Conservation (phyloP, 2,888 invertebrate species). For the Resseliella maxima region DNA sequence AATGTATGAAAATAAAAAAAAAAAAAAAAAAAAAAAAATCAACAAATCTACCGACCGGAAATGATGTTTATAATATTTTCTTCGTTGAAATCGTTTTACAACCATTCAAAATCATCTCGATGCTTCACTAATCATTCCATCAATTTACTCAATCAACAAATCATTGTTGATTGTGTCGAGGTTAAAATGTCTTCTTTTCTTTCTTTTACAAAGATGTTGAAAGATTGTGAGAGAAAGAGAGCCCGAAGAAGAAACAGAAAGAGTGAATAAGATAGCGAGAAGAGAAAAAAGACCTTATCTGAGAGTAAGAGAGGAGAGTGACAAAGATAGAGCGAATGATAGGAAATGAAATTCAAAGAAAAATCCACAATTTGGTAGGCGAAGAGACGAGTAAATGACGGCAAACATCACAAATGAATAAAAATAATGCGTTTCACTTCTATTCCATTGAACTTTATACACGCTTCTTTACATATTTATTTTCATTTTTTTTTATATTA, state of each 20-base stretch:
- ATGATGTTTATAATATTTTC: constrained; percentile 53
- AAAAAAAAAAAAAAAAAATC: constrained; percentile 23
- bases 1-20: no score
- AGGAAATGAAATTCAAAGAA: no score
- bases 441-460: constrained; percentile 42
- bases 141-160: constrained; percentile 16
- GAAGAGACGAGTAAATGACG: neutral
- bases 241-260: no score
- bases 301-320: no score
- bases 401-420: constrained; percentile 46
- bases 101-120: constrained; percentile 8
- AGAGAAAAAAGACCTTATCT: no score
- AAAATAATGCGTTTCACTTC: constrained; percentile 16
- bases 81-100: constrained; percentile 29
- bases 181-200: neutral
- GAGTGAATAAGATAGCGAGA: no score
- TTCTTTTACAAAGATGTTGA: no score
- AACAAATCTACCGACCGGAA: constrained; percentile 52
- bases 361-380: neutral
- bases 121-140: constrained; percentile 21
- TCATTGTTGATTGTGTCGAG: constrained; percentile 26
- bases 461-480: constrained; percentile 9
- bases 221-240: no score
- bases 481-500: constrained; percentile 16
- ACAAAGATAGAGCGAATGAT: no score